Percentiles rank a stretch among this genome's conserved stretches.
Evolutionary conservation across 2,888 invertebrate species (phyloP).

Genomic region (Volucella inflata): DNA sequence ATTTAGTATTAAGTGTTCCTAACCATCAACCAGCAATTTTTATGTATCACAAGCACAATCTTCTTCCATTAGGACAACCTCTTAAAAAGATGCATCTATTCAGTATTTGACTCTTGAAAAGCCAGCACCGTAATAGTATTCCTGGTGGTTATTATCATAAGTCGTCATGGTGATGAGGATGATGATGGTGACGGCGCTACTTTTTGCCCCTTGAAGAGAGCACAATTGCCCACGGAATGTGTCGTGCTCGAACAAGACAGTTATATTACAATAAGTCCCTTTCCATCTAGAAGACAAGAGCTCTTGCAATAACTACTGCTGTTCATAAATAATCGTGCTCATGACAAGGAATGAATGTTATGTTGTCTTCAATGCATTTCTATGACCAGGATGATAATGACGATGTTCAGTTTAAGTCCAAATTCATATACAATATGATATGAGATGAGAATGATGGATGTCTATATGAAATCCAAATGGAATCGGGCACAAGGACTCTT

Average conservation of each 20-base stretch:
- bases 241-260: constrained; percentile 56
- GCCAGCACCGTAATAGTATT: constrained; percentile 34
- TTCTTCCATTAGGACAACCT: constrained; percentile 51
- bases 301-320: constrained; percentile 61
- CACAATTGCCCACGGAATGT: constrained; percentile 58
- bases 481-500: constrained; percentile 64
- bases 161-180: constrained; percentile 7
- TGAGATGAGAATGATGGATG: constrained; percentile 71
- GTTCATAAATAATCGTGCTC: constrained; percentile 73
- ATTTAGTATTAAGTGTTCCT: constrained; percentile 69
- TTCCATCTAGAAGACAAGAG: constrained; percentile 21
- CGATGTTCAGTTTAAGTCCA: constrained; percentile 71
- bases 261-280: constrained; percentile 48
- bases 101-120: constrained; percentile 63
- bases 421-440: constrained; percentile 69
- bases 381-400: constrained; percentile 69
- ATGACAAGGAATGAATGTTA: constrained; percentile 72
- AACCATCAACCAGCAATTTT: constrained; percentile 52
- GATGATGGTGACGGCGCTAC: constrained; percentile 4
- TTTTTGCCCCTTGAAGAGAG: neutral
- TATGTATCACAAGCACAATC: constrained; percentile 14
- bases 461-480: constrained; percentile 66
- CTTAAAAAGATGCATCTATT: constrained; percentile 60
- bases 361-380: constrained; percentile 64
- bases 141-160: neutral